phyloP scores from a whole-genome alignment of 2,113 vertebrate species.

The Myiopsitta monachus region DNA sequence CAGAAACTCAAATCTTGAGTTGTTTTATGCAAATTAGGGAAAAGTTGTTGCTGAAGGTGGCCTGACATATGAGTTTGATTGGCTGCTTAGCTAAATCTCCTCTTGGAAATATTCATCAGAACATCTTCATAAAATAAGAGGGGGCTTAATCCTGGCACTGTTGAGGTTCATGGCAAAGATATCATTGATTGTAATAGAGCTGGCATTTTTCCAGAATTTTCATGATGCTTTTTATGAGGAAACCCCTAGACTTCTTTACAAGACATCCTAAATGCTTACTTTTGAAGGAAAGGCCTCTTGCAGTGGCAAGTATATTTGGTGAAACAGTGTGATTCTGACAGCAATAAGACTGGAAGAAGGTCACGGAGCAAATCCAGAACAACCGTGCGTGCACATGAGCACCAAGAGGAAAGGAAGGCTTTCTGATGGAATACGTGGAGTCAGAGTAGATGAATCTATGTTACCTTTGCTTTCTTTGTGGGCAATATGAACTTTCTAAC shows the following conservation, averaged over 20 bases:
- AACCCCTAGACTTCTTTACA: not conserved
- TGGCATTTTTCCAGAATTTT: not conserved
- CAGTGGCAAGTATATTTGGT: not conserved
- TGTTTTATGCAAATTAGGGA: not conserved
- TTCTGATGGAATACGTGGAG: not conserved
- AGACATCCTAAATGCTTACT: not conserved
- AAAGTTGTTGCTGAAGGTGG: not conserved
- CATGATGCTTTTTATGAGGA: not conserved
- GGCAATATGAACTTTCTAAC: not conserved
- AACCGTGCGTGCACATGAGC: not conserved
- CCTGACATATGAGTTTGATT: not conserved
- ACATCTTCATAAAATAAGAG: not conserved
- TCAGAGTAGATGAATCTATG: not conserved
- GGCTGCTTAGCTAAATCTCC: not conserved
- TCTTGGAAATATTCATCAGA: not conserved
- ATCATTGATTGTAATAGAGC: not conserved
- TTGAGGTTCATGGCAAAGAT: not conserved
- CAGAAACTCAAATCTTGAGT: conserved; percentile 10
- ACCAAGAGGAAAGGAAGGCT: not conserved
- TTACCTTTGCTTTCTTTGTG: not conserved
- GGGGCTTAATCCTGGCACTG: not conserved
- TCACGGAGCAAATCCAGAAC: not conserved
- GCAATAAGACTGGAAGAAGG: not conserved
- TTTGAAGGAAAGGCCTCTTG: not conserved
- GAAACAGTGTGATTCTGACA: not conserved